Evolutionary conservation across 2,888 invertebrate species (phyloP).

Genomic region (Leptopilina drosophilae): DNA sequence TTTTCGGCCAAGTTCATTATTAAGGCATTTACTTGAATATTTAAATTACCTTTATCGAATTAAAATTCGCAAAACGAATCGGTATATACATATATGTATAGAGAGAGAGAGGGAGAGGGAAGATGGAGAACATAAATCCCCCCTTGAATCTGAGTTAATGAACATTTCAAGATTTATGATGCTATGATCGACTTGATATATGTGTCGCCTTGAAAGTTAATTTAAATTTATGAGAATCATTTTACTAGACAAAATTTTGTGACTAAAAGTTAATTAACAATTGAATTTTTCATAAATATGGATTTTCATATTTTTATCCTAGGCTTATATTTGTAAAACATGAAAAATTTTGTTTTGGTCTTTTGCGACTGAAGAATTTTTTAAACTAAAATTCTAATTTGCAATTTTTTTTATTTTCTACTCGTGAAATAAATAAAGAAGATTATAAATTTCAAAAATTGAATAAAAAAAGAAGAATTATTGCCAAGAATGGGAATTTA

Average conservation of each 20-base stretch:
- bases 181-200: background rate
- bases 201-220: background rate
- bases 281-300: background rate
- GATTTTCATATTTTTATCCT: background rate
- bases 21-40: background rate
- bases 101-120: background rate
- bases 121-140: conserved; percentile 1
- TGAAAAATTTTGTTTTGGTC: too few relatives aligned
- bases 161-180: conserved; percentile 13
- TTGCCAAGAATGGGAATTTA: too few relatives aligned
- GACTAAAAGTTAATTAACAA: conserved; percentile 1
- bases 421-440: too few relatives aligned
- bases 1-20: background rate
- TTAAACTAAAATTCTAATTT: too few relatives aligned
- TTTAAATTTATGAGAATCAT: conserved; percentile 20
- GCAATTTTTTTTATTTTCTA: too few relatives aligned
- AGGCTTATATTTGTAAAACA: too few relatives aligned
- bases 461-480: too few relatives aligned
- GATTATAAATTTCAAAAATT: too few relatives aligned
- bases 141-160: conserved; percentile 7
- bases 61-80: conserved; percentile 4
- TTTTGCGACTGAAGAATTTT: too few relatives aligned
- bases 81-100: background rate
- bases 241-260: background rate
- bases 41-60: background rate